Percentiles rank a stretch among this genome's conserved stretches.
Evolutionary conservation across 37 sponge, comb jelly and placozoan species (phyloP).

Genomic region (Trichoplax adhaerens): DNA sequence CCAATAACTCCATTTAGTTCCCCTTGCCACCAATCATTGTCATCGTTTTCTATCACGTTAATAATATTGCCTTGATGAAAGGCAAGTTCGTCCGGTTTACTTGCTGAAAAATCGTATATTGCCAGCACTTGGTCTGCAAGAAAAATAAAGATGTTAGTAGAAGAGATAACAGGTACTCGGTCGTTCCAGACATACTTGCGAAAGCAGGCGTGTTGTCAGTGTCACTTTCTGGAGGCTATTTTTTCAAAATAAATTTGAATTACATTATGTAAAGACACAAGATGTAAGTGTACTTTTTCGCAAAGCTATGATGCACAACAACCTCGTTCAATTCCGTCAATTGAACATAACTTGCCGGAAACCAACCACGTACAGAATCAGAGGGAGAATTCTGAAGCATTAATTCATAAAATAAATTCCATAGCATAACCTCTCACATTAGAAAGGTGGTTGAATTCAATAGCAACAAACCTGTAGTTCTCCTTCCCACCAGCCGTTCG

Average conservation of each 20-base stretch:
- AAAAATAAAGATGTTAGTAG: too few relatives aligned
- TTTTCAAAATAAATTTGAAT: too few relatives aligned
- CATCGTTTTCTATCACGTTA: constrained; percentile 44
- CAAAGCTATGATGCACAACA: too few relatives aligned
- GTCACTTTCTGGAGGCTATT: too few relatives aligned
- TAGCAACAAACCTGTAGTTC: constrained; percentile 32
- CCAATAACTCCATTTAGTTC: constrained; percentile 62
- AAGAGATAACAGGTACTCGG: too few relatives aligned
- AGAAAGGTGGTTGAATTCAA: neutral
- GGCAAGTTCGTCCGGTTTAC: constrained; percentile 57
- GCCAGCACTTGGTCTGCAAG: neutral
- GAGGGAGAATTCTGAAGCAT: too few relatives aligned
- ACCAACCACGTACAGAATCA: constrained; percentile 17
- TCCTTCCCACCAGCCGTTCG: constrained; percentile 75
- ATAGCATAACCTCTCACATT: too few relatives aligned
- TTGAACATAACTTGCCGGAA: constrained; percentile 70
- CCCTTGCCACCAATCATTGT: constrained; percentile 86
- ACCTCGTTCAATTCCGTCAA: neutral
- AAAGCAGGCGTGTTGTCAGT: too few relatives aligned
- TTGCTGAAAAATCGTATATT: constrained; percentile 44
- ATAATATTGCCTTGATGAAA: constrained; percentile 48
- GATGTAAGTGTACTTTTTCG: too few relatives aligned
- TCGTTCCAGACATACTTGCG: too few relatives aligned
- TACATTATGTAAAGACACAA: too few relatives aligned
- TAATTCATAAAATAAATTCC: too few relatives aligned